Evolutionary conservation across 2,888 invertebrate species (phyloP).

Genomic region (Epinotia brunnichana): DNA sequence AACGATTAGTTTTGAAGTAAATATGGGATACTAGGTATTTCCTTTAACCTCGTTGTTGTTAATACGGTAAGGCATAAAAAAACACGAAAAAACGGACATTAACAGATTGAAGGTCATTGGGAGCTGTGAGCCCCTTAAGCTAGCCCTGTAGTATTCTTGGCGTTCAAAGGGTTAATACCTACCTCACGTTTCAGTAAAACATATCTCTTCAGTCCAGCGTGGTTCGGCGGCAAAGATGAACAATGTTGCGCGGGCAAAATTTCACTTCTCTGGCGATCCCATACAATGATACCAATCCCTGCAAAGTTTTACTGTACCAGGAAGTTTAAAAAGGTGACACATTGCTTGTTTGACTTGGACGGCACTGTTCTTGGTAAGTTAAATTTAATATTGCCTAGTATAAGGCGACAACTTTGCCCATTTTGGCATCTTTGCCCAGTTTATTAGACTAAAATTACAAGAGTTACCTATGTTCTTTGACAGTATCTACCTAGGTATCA

Average conservation of each 20-base stretch:
- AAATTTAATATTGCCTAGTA: not conserved
- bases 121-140: too few species aligned
- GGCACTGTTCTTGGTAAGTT: conserved; percentile 67
- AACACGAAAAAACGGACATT: too few species aligned
- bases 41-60: too few species aligned
- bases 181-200: not conserved
- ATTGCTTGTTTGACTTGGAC: conserved; percentile 71
- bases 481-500: too few species aligned
- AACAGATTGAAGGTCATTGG: too few species aligned
- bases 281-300: conserved; percentile 1
- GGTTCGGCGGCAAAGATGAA: conserved; percentile 26
- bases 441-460: not conserved
- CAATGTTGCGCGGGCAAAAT: conserved; percentile 29
- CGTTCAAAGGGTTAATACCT: not conserved
- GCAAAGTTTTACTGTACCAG: conserved; percentile 18
- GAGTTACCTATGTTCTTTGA: not conserved
- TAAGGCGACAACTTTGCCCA: conserved; percentile 1
- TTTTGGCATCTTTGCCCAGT: not conserved
- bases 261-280: conserved; percentile 12
- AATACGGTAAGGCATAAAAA: too few species aligned
- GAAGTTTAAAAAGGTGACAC: conserved; percentile 59
- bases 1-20: too few species aligned
- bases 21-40: too few species aligned
- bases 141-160: too few species aligned
- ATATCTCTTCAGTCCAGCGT: not conserved